Evolutionary conservation across 2,888 invertebrate genomes (phyloP), one percentile per base, ranked within the genome.

Genomic region (Netelia inedita): DNA sequence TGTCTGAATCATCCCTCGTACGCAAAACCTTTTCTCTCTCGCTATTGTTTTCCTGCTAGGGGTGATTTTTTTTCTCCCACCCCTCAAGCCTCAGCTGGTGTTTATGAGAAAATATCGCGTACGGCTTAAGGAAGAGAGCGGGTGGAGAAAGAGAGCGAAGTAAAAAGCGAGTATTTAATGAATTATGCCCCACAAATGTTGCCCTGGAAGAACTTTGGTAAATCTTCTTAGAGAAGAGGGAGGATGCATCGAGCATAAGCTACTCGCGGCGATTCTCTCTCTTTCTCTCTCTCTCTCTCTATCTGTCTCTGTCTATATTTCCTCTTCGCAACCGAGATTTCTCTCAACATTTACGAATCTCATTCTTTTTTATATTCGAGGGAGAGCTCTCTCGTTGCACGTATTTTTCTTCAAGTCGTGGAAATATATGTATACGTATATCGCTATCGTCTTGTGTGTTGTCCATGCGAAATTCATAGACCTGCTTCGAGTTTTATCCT

Each of bases 391-490:
- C 46, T 46, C 46, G 46, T 57, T 57, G 57, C 21, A 57, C 57
- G 19, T 57, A 57, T 57, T 57, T 57, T 19, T 16, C 19, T 35
- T 35, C 35, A 6, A 6, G 35, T 14, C 46, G 46, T 0, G 46
- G 2, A 14, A 10, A 14, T 14, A 46, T 46, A 14, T 46, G 3
- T 46, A 14, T 46, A 46, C 14, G 46, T 46, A 46, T 14, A 46
- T 16, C 16, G 10, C 9, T 21, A 14, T 11, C 46, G 10, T 46
- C 11, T 14, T 46, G 14, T 46, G 46, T 46, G 3, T 46, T 46
- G 46, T 57, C 75, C 66, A 79, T 75, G 79, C 35, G 83, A 79
- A 75, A 75, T 83, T 75, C 79, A 79, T 83, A 65, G 83, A 83
- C 66, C 2, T 11, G n/a, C 57, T 71, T 72, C 66, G 66, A 76